Evolutionary conservation across 2,113 vertebrate species (phyloP).

Genomic region (Gymnarchus niloticus): DNA sequence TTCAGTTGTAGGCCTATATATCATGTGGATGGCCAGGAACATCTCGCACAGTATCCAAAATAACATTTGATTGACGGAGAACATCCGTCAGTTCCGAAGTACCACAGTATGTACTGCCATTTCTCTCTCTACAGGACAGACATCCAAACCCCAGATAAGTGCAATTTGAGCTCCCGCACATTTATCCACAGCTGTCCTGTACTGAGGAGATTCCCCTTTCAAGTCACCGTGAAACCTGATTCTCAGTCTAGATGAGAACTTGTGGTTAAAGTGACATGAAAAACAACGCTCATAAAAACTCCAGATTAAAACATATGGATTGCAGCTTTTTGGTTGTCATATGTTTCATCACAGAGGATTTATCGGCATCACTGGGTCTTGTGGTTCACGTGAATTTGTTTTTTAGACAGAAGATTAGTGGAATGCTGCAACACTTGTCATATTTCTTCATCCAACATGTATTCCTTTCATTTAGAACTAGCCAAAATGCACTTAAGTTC

Average conservation of each 20-base stretch:
- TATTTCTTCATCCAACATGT: not conserved
- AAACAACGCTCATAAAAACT: constrained; percentile 25
- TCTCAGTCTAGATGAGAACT: constrained; percentile 20
- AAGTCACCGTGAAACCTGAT: constrained; percentile 33
- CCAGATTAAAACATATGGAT: not conserved
- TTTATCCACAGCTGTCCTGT: constrained; percentile 39
- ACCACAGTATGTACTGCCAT: not conserved
- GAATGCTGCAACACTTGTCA: not conserved
- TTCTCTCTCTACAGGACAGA: not conserved
- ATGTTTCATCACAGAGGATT: not conserved
- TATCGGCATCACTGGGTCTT: not conserved
- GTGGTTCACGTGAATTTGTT: not conserved
- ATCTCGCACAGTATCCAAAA: not conserved
- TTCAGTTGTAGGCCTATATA: too few relatives aligned
- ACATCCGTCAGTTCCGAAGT: not conserved
- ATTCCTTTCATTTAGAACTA: not conserved
- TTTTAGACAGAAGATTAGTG: not conserved
- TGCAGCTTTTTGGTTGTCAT: constrained; percentile 15
- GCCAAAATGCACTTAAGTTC: not conserved
- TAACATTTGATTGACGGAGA: not conserved
- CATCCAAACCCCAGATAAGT: constrained; percentile 18
- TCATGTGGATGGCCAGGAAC: not conserved
- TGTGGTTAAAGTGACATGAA: constrained; percentile 23
- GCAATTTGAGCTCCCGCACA: constrained; percentile 29
- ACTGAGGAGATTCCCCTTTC: constrained; percentile 2